A percentile compares a stretch with the other conserved stretches of the same genome.
Conservation (phyloP, 2,888 invertebrate species). For the Oxystoma pomonae region DNA sequence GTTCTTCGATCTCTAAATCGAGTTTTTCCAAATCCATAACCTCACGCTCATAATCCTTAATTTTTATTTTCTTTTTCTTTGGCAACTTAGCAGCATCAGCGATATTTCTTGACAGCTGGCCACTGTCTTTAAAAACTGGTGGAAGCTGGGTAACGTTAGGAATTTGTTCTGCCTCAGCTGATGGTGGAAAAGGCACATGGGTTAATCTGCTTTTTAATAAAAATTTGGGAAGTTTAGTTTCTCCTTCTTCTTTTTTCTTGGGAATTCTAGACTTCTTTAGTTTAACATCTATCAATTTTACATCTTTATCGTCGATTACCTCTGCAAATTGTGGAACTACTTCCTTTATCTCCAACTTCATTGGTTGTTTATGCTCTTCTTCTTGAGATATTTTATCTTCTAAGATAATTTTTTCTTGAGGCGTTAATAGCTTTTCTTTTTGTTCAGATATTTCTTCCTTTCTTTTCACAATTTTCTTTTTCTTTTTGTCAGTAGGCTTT, state of each 20-base stretch:
- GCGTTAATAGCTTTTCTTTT: slow-evolving; percentile 10
- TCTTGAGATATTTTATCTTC: slow-evolving; percentile 33
- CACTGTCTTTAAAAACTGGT: slow-evolving; percentile 46
- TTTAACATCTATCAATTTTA: slow-evolving; percentile 56
- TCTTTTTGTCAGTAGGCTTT: slow-evolving; percentile 42
- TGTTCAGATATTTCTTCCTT: slow-evolving; percentile 20
- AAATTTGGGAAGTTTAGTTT: slow-evolving; percentile 49
- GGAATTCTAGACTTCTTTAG: slow-evolving; percentile 44
- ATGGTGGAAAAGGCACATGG: slow-evolving; percentile 48
- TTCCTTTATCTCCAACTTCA: slow-evolving; percentile 27
- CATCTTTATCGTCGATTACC: slow-evolving; percentile 38
- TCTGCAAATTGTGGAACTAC: slow-evolving; percentile 42
- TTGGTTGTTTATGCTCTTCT: too few relatives aligned
- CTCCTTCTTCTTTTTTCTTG: slow-evolving; percentile 38
- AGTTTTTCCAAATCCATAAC: slow-evolving; percentile 47
- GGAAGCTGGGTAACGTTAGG: slow-evolving; percentile 43
- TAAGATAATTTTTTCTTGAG: slow-evolving; percentile 14
- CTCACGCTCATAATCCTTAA: slow-evolving; percentile 45
- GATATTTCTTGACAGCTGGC: slow-evolving; percentile 50
- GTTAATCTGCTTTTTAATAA: slow-evolving; percentile 49
- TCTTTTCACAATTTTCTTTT: slow-evolving; percentile 29
- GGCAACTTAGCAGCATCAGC: slow-evolving; percentile 49
- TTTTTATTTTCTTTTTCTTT: slow-evolving; percentile 45
- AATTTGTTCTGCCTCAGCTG: slow-evolving; percentile 37
- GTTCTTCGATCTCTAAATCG: slow-evolving; percentile 44